These are phyloP conservation scores for Antheraea mylitta DNA, from an alignment of 1,140 invertebrate genomes.

Conservation along the genomic window DNA sequence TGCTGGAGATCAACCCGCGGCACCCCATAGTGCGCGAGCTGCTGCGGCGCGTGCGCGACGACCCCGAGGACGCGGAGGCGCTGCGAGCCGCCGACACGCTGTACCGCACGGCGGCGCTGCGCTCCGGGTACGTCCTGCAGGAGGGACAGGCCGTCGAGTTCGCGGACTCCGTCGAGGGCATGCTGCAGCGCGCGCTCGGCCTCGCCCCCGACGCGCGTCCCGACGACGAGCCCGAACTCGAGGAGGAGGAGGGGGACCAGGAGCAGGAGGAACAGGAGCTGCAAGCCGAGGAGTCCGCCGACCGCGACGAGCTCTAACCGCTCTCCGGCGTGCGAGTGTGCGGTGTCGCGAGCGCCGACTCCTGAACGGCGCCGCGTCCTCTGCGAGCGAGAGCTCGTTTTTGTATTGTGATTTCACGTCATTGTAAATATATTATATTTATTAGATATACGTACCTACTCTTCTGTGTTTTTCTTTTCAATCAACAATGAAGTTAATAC, in stretches of 20 bases:
- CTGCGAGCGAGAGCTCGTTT: too few species aligned
- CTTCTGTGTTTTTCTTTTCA: too few species aligned
- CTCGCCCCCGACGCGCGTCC: conserved; percentile 44
- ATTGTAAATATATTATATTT: conserved; percentile 51
- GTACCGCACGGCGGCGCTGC: conserved; percentile 92
- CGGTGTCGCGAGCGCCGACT: too few species aligned
- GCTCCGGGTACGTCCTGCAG: conserved; percentile 63
- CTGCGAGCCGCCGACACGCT: conserved; percentile 94
- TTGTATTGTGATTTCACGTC: background rate
- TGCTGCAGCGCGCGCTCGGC: conserved; percentile 56
- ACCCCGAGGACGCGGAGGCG: conserved; percentile 89
- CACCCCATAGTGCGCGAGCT: conserved; percentile 98
- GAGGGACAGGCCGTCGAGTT: conserved; percentile 62
- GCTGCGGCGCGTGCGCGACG: conserved; percentile 88
- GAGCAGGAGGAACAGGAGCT: too few species aligned
- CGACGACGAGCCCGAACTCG: conserved; percentile 30
- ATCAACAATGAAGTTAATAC: too few species aligned
- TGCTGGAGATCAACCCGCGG: conserved; percentile 97
- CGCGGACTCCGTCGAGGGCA: conserved; percentile 55
- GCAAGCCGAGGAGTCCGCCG: too few species aligned
- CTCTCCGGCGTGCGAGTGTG: too few species aligned
- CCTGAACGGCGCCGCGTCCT: too few species aligned
- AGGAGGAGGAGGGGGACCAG: too few species aligned
- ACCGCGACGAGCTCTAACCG: conserved; percentile 41
- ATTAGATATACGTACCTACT: conserved; percentile 14